Conservation (phyloP, 2,797 vertebrate species). For the Pipistrellus nathusii region DNA sequence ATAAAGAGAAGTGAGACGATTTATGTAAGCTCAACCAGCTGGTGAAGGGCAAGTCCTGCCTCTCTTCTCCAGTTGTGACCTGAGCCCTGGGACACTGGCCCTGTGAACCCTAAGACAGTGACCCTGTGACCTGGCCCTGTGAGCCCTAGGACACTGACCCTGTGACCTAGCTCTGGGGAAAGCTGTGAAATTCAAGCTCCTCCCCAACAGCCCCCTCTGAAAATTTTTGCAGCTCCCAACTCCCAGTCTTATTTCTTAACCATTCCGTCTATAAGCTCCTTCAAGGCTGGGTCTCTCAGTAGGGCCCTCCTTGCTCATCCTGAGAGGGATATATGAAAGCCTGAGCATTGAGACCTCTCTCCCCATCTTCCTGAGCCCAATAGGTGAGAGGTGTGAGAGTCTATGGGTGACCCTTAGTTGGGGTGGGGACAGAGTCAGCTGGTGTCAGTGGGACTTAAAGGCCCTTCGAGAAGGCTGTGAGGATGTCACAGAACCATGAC, state of each 20-base stretch:
- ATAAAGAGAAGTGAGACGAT: neutral
- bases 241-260: neutral
- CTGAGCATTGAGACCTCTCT: neutral
- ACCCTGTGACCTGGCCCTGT: neutral
- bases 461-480: neutral
- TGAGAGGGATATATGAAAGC: neutral
- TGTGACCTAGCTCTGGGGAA: neutral
- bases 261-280: neutral
- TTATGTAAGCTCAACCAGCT: neutral
- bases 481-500: neutral
- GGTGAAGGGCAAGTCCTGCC: neutral
- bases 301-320: neutral
- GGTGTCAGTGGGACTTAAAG: neutral
- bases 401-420: neutral
- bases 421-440: too few species aligned
- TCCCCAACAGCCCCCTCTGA: neutral
- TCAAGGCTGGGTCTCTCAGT: neutral
- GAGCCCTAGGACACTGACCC: neutral
- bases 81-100: neutral
- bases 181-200: neutral
- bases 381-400: neutral
- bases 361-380: neutral
- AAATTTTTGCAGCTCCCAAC: neutral
- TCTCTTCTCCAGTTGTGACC: neutral
- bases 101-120: neutral